phyloP scores from a whole-genome alignment of 1,140 invertebrate species.

The Bombus breviceps region DNA sequence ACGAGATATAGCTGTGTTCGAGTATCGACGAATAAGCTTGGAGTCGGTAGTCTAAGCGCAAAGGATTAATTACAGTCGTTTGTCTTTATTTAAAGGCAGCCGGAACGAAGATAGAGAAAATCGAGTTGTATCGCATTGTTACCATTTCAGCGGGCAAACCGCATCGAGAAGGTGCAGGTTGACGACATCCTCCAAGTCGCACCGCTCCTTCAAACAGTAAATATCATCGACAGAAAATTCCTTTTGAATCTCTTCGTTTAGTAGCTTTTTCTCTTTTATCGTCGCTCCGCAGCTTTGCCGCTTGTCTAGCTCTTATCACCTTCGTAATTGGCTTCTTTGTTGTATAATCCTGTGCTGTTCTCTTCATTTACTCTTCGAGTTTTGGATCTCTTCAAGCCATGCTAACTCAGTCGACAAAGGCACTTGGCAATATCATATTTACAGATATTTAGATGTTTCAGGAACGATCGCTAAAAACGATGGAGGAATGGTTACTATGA shows the following conservation, averaged over 20 bases:
- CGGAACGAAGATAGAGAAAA: not conserved
- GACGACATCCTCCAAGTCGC: constrained; percentile 15
- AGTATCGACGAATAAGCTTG: no score
- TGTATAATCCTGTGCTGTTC: not conserved
- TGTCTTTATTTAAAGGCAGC: not conserved
- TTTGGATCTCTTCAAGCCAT: no score
- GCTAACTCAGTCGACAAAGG: no score
- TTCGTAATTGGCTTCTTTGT: not conserved
- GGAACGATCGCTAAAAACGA: no score
- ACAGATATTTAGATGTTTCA: no score
- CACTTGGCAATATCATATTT: no score
- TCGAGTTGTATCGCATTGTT: not conserved
- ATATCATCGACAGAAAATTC: constrained; percentile 31
- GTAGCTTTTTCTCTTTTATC: not conserved
- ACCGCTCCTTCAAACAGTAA: constrained; percentile 48
- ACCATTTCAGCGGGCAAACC: constrained; percentile 23
- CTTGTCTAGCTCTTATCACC: not conserved
- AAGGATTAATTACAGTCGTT: not conserved
- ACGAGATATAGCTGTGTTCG: not conserved
- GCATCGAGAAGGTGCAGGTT: constrained; percentile 25
- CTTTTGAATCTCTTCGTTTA: not conserved
- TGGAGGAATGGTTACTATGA: no score
- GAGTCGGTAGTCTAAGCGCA: not conserved
- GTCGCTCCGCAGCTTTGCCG: not conserved
- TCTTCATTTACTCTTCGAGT: not conserved